phyloP scores from a whole-genome alignment of 2,888 invertebrate species.

The Amphipyra tragopoginis region DNA sequence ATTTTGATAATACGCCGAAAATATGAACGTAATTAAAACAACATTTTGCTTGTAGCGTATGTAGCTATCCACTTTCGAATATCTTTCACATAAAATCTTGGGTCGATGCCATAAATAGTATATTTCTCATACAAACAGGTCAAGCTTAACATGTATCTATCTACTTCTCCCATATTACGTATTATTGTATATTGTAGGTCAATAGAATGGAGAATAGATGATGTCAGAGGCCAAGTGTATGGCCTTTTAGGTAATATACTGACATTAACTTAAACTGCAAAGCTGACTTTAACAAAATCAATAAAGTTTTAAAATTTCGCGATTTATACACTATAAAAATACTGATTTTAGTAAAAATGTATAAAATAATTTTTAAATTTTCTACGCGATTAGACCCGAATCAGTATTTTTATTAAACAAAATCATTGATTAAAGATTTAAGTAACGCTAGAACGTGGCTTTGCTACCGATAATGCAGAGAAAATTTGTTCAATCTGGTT shows the following conservation, averaged over 20 bases:
- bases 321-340: no score
- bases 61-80: background rate
- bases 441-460: no score
- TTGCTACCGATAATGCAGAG: no score
- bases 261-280: conserved; percentile 10
- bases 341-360: no score
- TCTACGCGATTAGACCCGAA: no score
- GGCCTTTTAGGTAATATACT: conserved; percentile 29
- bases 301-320: no score
- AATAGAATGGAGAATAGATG: conserved; percentile 49
- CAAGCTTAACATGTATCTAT: conserved; percentile 32
- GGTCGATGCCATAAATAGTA: conserved; percentile 22
- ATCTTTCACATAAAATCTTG: conserved; percentile 20
- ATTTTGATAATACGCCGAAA: conserved; percentile 20
- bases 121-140: conserved; percentile 34
- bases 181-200: conserved; percentile 35
- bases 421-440: no score
- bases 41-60: conserved; percentile 10
- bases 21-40: conserved; percentile 11
- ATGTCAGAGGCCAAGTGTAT: conserved; percentile 37
- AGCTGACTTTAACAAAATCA: background rate
- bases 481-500: no score
- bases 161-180: conserved; percentile 34
- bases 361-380: no score
- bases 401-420: no score